These are phyloP conservation scores for Conchocele bisecta DNA, from an alignment of 2,888 invertebrate species.

Conservation along the genomic window DNA sequence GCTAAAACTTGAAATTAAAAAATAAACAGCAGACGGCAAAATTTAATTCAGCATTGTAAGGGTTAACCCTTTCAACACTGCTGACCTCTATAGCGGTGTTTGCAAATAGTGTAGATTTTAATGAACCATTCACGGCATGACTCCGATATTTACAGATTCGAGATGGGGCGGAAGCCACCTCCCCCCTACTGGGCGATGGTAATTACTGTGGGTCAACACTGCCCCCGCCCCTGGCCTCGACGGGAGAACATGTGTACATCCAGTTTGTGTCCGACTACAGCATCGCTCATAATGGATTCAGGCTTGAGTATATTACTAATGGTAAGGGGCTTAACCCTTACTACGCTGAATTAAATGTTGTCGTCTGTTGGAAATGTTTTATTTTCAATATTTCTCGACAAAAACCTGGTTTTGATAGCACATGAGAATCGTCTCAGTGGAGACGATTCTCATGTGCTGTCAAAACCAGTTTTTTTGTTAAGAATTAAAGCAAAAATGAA, in stretches of 20 bases:
- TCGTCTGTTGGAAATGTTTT: background rate
- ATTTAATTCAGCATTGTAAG: too few species aligned
- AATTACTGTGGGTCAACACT: conserved; percentile 91
- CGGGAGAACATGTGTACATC: conserved; percentile 86
- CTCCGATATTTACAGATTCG: conserved; percentile 78
- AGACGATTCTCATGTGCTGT: too few species aligned
- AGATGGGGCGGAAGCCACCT: conserved; percentile 70
- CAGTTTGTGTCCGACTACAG: conserved; percentile 87
- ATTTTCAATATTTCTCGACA: background rate
- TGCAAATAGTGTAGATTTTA: too few species aligned
- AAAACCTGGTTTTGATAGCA: too few species aligned
- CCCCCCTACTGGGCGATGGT: conserved; percentile 83
- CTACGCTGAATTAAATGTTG: background rate
- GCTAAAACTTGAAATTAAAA: too few species aligned
- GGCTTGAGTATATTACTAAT: conserved; percentile 89
- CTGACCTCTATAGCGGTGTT: too few species aligned
- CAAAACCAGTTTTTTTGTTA: too few species aligned
- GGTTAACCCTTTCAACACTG: too few species aligned
- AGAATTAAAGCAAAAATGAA: too few species aligned
- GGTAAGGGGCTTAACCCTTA: conserved; percentile 61
- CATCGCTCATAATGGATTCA: conserved; percentile 87
- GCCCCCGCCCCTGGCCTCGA: conserved; percentile 88
- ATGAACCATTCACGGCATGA: too few species aligned
- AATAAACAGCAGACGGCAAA: too few species aligned
- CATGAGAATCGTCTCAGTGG: too few species aligned